Conservation (phyloP, 1,140 invertebrate genomes). For the Caerostris darwini region DNA sequence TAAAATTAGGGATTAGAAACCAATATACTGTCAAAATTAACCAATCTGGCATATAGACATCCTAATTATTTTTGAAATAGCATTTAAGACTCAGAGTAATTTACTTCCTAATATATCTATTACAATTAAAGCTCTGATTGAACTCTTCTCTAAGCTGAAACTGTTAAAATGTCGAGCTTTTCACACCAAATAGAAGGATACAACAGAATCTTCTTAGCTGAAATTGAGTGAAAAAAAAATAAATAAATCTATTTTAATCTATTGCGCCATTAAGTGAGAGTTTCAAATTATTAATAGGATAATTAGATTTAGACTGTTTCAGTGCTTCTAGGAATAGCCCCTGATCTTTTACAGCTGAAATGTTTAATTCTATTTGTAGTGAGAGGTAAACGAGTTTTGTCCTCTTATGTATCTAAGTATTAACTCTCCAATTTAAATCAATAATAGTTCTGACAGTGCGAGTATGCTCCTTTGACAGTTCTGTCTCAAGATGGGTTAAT, state of each 20-base stretch:
- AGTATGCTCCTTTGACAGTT: not conserved
- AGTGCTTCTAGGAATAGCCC: not conserved
- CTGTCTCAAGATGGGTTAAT: not conserved
- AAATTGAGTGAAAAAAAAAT: not conserved
- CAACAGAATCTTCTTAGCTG: not conserved
- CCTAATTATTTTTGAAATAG: too few relatives aligned
- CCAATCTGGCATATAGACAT: too few relatives aligned
- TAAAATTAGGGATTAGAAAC: too few relatives aligned
- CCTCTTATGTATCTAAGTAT: not conserved
- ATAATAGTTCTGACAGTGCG: not conserved
- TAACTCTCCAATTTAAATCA: not conserved
- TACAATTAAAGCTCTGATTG: not conserved
- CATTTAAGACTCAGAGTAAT: too few relatives aligned
- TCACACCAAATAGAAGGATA: not conserved
- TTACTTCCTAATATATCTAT: not conserved
- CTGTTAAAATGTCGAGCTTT: not conserved
- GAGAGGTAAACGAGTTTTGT: not conserved
- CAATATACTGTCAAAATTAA: too few relatives aligned
- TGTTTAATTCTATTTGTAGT: not conserved
- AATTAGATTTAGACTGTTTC: not conserved
- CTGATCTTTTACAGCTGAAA: not conserved
- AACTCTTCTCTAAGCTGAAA: not conserved
- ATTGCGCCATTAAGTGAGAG: too few relatives aligned
- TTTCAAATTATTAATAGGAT: not conserved
- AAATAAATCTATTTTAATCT: not conserved